phyloP scores from a whole-genome alignment of 1,140 invertebrate species.

The Orchesella cincta region DNA sequence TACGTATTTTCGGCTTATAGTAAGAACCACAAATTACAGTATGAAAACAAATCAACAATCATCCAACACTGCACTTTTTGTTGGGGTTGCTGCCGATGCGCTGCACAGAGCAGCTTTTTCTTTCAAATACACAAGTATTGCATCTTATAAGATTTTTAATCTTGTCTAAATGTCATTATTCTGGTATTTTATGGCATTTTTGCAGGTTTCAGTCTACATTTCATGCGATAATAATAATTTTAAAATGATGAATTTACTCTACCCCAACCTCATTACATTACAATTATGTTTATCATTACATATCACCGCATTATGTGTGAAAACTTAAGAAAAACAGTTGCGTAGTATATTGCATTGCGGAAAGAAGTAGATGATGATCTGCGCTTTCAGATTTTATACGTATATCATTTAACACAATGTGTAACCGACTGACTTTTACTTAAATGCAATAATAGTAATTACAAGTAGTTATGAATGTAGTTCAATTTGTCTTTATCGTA shows the following conservation, averaged over 20 bases:
- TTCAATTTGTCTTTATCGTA: not conserved
- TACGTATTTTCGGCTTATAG: no score
- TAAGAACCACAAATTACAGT: not conserved
- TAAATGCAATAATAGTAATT: not conserved
- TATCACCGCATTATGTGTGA: not conserved
- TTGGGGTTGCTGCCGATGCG: no score
- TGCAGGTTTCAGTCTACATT: not conserved
- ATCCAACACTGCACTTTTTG: not conserved
- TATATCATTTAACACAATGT: not conserved
- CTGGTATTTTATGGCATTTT: not conserved
- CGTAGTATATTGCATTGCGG: not conserved
- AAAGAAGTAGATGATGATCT: not conserved
- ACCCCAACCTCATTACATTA: not conserved
- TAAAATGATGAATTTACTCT: not conserved
- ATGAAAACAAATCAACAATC: not conserved
- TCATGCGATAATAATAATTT: not conserved
- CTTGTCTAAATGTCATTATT: slow-evolving; percentile 2
- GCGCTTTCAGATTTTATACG: not conserved
- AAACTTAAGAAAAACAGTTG: not conserved
- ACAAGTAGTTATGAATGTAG: not conserved
- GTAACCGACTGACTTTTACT: not conserved
- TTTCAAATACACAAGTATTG: not conserved
- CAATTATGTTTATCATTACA: not conserved
- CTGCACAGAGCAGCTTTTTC: no score
- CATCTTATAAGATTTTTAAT: not conserved